These are phyloP conservation scores for Platyura marginata DNA, from an alignment of 1,140 invertebrate species.

Conservation along the genomic window DNA sequence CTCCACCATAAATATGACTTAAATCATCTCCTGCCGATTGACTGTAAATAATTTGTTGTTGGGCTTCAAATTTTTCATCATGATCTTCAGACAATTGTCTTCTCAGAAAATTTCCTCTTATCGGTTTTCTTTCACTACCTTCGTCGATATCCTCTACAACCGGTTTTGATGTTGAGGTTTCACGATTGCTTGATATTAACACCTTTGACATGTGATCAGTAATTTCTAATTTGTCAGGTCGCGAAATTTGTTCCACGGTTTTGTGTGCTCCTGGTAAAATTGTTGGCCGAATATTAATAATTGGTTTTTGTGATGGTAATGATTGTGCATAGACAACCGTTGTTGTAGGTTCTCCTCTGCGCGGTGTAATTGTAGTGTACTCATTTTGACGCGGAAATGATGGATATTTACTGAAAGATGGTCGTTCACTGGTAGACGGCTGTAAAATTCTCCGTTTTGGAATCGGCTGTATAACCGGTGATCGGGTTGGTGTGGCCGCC, in stretches of 20 bases:
- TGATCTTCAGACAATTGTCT: constrained; percentile 33
- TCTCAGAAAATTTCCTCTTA: constrained; percentile 28
- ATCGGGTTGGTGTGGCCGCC: constrained; percentile 25
- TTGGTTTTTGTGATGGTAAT: constrained; percentile 7
- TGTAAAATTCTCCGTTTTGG: constrained; percentile 29
- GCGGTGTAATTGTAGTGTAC: not conserved
- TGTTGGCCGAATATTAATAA: constrained; percentile 1
- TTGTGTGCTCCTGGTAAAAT: not conserved
- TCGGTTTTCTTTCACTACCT: constrained; percentile 13
- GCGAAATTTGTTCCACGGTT: not conserved
- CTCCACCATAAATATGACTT: constrained; percentile 41
- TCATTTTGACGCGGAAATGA: constrained; percentile 1
- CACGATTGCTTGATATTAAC: constrained; percentile 10
- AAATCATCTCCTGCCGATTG: constrained; percentile 36
- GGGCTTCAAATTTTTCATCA: constrained; percentile 24
- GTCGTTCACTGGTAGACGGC: constrained; percentile 18
- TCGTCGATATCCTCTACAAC: constrained; percentile 28
- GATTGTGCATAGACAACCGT: constrained; percentile 13
- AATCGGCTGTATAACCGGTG: constrained; percentile 39
- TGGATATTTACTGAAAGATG: constrained; percentile 23
- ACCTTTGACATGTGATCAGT: constrained; percentile 2
- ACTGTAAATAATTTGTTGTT: constrained; percentile 23
- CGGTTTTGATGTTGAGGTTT: constrained; percentile 26
- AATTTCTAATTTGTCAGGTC: constrained; percentile 4
- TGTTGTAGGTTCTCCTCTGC: constrained; percentile 4